Evolutionary conservation across 2,113 vertebrate species (phyloP).

Genomic region (Solea senegalensis): DNA sequence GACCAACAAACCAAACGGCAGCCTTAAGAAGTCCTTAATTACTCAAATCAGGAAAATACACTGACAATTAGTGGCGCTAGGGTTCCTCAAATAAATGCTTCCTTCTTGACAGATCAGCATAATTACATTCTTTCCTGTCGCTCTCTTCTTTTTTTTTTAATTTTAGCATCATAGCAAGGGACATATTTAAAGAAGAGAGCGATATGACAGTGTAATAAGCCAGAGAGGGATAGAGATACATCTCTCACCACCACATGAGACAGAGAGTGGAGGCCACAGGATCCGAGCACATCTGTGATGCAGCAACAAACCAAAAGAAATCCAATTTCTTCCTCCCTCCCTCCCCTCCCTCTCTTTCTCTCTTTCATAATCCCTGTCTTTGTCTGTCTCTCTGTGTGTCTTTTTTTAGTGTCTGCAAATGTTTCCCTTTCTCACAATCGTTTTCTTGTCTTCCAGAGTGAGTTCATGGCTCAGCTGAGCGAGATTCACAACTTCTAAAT

Average conservation of each 20-base stretch:
- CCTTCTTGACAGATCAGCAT: slow-evolving; percentile 70
- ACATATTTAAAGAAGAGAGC: slow-evolving; percentile 86
- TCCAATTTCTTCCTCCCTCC: slow-evolving; percentile 17
- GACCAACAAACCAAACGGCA: slow-evolving; percentile 61
- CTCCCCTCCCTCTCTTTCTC: slow-evolving; percentile 15
- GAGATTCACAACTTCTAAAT: slow-evolving; percentile 48
- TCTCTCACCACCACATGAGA: slow-evolving; percentile 95
- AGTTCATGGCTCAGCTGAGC: slow-evolving; percentile 44
- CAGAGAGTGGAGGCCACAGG: slow-evolving; percentile 75
- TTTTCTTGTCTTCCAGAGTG: slow-evolving; percentile 44
- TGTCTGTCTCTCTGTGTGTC: slow-evolving; percentile 38
- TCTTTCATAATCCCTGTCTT: slow-evolving; percentile 49
- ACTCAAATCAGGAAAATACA: slow-evolving; percentile 71
- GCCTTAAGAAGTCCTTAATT: slow-evolving; percentile 72
- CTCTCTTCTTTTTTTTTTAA: slow-evolving; percentile 53
- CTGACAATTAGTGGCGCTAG: slow-evolving; percentile 74
- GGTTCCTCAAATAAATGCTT: slow-evolving; percentile 74
- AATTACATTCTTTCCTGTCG: slow-evolving; percentile 74
- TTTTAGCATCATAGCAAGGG: slow-evolving; percentile 77
- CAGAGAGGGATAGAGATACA: slow-evolving; percentile 92
- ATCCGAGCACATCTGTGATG: slow-evolving; percentile 75
- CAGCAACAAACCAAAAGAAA: slow-evolving; percentile 62
- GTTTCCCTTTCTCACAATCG: slow-evolving; percentile 62
- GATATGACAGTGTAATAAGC: slow-evolving; percentile 87
- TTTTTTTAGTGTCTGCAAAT: slow-evolving; percentile 53